Conservation (phyloP, 2,888 invertebrate species). For the Caenorhabditis sp. region DNA sequence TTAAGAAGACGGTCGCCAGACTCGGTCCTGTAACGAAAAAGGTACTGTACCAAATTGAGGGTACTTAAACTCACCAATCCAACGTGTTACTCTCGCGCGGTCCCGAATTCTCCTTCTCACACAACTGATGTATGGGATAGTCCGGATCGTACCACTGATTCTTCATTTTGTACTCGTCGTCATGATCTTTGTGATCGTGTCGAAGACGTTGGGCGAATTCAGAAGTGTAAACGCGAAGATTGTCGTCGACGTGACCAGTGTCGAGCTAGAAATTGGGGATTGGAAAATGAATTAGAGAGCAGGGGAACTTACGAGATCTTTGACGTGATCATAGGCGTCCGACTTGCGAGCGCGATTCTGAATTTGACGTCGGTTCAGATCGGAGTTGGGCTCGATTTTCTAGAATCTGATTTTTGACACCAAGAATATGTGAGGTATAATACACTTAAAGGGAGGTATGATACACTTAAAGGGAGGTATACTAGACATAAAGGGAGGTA, state of each 20-base stretch:
- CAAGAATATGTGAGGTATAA: no score
- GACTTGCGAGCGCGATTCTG: background rate
- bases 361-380: background rate
- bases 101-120: constrained; percentile 62
- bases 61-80: constrained; percentile 50
- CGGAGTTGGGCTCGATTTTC: background rate
- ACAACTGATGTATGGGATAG: constrained; percentile 59
- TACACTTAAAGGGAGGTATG: no score
- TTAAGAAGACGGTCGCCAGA: constrained; percentile 66
- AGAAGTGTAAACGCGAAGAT: constrained; percentile 30
- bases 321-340: background rate
- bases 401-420: no score
- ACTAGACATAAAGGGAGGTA: no score
- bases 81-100: constrained; percentile 48
- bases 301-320: background rate
- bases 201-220: constrained; percentile 15
- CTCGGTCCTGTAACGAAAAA: constrained; percentile 56
- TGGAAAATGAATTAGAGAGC: background rate
- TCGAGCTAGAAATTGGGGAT: constrained; percentile 2
- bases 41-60: background rate
- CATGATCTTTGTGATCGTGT: constrained; percentile 4
- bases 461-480: no score
- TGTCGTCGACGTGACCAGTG: constrained; percentile 32
- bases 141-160: constrained; percentile 52
- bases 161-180: constrained; percentile 48